Evolutionary conservation across 1,140 invertebrate genomes (phyloP), one percentile per base, ranked within the genome.

Genomic region (Potamilus streckersoni): DNA sequence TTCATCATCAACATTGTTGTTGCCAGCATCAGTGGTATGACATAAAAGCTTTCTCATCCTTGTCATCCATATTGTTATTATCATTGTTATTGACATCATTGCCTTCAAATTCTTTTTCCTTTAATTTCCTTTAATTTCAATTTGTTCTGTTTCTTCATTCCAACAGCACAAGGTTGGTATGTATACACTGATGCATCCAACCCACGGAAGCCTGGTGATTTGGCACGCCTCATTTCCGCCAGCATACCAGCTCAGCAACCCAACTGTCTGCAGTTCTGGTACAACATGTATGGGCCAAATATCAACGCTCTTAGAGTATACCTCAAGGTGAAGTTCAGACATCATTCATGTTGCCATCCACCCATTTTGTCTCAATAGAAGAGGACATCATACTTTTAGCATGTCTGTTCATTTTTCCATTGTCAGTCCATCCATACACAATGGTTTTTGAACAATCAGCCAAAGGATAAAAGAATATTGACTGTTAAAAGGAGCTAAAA

Each of bases 151-250:
- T 68, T 68, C 31, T 68, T 71, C 62, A 58, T 49, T 49, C 38
- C 38, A 49, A 49, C 67, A 83, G 80, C 64, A 49, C 68, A 79
- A 66, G 84, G 84, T 15, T 82, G 81, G 75, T 90, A 86, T 65
- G 67, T 87, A 56, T 89, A 83, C 73, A 86, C 89, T 55, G 86
- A 89, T 73, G 71, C 86, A 12, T 85, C 83, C 8, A 65, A 67
- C 61, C 83, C 81, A 49, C 59, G 81, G 38, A 78, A 73, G 61
- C 74, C 70, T 6, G 83, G 85, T 84, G 94, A 95, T 79, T 94
- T 92, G 0, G 94, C 94, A 0, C 92, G 94, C 13, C 91, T 96
- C 0, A 87, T 93, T 5, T 93, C 93, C 74, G 89, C 91, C 0
- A 20, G 16, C 31, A 80, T 89, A 23, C 61, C 79, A 31, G 69